These are phyloP conservation scores for Lerema accius DNA, from an alignment of 1,140 invertebrate genomes.

Conservation along the genomic window DNA sequence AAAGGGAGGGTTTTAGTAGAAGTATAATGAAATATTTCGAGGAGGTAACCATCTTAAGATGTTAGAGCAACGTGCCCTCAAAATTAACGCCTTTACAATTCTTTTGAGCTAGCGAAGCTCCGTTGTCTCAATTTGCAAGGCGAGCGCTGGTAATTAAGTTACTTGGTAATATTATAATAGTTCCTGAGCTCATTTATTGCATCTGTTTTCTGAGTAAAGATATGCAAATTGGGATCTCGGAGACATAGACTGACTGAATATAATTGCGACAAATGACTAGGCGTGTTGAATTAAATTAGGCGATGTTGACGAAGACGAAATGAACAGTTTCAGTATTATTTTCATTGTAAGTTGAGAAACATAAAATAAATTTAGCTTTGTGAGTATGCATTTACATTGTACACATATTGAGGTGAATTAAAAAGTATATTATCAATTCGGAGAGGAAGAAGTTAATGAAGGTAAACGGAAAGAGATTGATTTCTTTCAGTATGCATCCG, in stretches of 20 bases:
- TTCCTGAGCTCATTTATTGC: conserved; percentile 32
- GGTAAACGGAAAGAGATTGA: too few relatives aligned
- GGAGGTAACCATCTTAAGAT: conserved; percentile 15
- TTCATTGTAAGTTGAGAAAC: conserved; percentile 1
- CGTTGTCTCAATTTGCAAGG: conserved; percentile 32
- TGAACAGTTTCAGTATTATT: not conserved
- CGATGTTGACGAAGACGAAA: not conserved
- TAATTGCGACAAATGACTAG: conserved; percentile 23
- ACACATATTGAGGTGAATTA: too few relatives aligned
- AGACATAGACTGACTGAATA: conserved; percentile 27
- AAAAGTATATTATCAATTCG: too few relatives aligned
- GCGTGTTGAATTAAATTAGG: conserved; percentile 24
- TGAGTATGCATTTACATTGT: too few relatives aligned
- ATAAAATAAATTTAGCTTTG: too few relatives aligned
- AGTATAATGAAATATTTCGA: not conserved
- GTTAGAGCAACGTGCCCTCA: conserved; percentile 14
- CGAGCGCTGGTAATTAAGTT: conserved; percentile 33
- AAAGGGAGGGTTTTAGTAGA: not conserved
- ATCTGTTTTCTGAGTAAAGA: conserved; percentile 33
- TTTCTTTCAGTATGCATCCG: too few relatives aligned
- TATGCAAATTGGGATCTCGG: conserved; percentile 29
- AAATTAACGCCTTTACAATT: conserved; percentile 22
- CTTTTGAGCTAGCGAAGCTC: conserved; percentile 29
- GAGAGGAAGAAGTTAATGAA: too few relatives aligned
- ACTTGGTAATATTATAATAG: conserved; percentile 33